Percentiles rank a stretch among this genome's conserved stretches.
phyloP scores from a whole-genome alignment of 2,888 invertebrate genomes.

The Lagria hirta region DNA sequence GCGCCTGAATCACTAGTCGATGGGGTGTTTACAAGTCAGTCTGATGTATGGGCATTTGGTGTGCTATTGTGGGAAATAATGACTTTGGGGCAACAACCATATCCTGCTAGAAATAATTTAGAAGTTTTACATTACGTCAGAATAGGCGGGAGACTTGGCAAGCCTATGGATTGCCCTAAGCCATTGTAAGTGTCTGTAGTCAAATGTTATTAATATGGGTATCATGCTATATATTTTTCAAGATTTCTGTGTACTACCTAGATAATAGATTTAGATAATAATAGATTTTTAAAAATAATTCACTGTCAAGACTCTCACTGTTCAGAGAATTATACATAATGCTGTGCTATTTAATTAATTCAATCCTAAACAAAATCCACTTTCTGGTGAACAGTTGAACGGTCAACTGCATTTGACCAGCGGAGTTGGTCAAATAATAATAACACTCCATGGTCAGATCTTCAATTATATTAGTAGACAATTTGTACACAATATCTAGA shows the following conservation, averaged over 20 bases:
- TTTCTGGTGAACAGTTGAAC: no score
- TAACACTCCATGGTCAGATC: no score
- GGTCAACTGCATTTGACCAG: no score
- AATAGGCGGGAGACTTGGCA: conserved; percentile 80
- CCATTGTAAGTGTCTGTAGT: conserved; percentile 67
- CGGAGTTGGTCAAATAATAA: no score
- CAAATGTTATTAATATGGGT: no score
- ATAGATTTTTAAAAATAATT: conserved; percentile 71
- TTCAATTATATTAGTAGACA: no score
- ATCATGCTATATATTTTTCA: background rate
- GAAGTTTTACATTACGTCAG: conserved; percentile 91
- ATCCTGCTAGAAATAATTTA: conserved; percentile 88
- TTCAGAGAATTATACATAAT: no score
- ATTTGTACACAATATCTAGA: no score
- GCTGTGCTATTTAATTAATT: no score
- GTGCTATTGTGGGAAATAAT: conserved; percentile 97
- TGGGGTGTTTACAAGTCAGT: conserved; percentile 94
- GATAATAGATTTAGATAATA: background rate
- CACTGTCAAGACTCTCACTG: conserved; percentile 89
- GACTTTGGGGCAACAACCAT: conserved; percentile 95
- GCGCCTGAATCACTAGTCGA: conserved; percentile 95
- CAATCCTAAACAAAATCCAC: no score
- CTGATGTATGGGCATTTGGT: conserved; percentile 95
- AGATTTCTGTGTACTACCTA: background rate
- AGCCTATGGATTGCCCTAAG: conserved; percentile 82